A percentile compares a stretch with the other conserved stretches of the same genome.
Conservation (phyloP, 2,888 invertebrate genomes). For the Dryadula phaetusa region DNA sequence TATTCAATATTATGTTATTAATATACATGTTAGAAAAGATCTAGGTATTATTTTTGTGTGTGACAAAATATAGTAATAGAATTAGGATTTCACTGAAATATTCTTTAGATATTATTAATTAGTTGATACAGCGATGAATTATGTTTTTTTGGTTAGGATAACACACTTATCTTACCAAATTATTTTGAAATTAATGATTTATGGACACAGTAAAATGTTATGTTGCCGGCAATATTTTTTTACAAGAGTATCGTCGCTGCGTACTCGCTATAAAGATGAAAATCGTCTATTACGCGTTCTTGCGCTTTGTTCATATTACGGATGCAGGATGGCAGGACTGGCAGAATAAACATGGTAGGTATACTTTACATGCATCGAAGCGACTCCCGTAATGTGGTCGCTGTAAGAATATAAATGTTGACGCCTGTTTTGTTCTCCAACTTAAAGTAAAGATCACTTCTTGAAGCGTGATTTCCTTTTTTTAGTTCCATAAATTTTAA, state of each 20-base stretch:
- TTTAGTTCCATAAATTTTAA: conserved; percentile 40
- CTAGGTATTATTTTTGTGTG: too few relatives aligned
- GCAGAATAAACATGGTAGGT: conserved; percentile 79
- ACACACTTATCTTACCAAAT: conserved; percentile 57
- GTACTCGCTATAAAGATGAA: conserved; percentile 49
- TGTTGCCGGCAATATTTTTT: conserved; percentile 53
- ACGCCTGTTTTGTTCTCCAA: conserved; percentile 65
- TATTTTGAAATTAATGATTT: conserved; percentile 77
- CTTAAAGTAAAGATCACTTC: conserved; percentile 57
- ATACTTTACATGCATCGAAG: conserved; percentile 82
- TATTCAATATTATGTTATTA: too few relatives aligned
- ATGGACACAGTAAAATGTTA: conserved; percentile 64
- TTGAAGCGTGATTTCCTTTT: conserved; percentile 41
- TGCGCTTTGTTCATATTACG: conserved; percentile 63
- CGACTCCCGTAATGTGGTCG: conserved; percentile 79
- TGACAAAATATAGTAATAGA: too few relatives aligned
- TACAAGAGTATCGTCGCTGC: conserved; percentile 57
- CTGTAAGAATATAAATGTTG: conserved; percentile 74
- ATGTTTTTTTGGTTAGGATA: not conserved
- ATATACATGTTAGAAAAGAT: too few relatives aligned
- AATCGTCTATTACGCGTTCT: conserved; percentile 36
- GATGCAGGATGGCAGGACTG: conserved; percentile 76
- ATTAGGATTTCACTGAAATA: not conserved
- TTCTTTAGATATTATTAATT: not conserved
- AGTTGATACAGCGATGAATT: not conserved